Evolutionary conservation across 2,797 vertebrate genomes (phyloP).

Genomic region (Lagorchestes hirsutus): DNA sequence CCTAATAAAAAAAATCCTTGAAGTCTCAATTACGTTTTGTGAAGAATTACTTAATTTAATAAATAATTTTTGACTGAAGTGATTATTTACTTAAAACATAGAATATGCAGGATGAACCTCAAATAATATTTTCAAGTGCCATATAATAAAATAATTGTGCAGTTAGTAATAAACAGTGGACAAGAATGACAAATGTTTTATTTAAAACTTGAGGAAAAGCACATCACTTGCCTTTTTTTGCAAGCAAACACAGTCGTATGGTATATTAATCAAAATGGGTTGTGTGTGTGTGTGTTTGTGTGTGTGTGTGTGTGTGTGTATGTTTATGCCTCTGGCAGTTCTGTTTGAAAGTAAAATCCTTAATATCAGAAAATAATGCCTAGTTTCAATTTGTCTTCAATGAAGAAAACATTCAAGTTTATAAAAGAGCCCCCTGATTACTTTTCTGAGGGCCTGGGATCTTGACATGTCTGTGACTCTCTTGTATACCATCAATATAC

Average conservation of each 20-base stretch:
- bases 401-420: conserved; percentile 75
- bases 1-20: conserved; percentile 75
- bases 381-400: conserved; percentile 76
- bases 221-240: conserved; percentile 69
- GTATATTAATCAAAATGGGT: conserved; percentile 68
- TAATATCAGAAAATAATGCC: conserved; percentile 69
- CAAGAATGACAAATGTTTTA: conserved; percentile 75
- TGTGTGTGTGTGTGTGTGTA: not conserved
- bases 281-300: not conserved
- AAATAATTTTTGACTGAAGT: conserved; percentile 76
- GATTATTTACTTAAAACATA: conserved; percentile 79
- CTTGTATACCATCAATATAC: conserved; percentile 73
- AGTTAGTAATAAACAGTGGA: conserved; percentile 76
- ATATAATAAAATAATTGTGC: conserved; percentile 76
- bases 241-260: conserved; percentile 50
- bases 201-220: conserved; percentile 76
- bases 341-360: conserved; percentile 75
- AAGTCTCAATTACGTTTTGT: conserved; percentile 68
- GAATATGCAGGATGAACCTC: conserved; percentile 69
- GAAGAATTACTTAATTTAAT: conserved; percentile 73
- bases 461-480: conserved; percentile 69
- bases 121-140: conserved; percentile 70
- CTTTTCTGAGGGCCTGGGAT: conserved; percentile 81
- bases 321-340: conserved; percentile 73
- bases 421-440: conserved; percentile 75